Percentiles rank a stretch among this genome's conserved stretches.
Evolutionary conservation across 2,113 vertebrate species (phyloP).

Genomic region (Atlantisia rogersi): DNA sequence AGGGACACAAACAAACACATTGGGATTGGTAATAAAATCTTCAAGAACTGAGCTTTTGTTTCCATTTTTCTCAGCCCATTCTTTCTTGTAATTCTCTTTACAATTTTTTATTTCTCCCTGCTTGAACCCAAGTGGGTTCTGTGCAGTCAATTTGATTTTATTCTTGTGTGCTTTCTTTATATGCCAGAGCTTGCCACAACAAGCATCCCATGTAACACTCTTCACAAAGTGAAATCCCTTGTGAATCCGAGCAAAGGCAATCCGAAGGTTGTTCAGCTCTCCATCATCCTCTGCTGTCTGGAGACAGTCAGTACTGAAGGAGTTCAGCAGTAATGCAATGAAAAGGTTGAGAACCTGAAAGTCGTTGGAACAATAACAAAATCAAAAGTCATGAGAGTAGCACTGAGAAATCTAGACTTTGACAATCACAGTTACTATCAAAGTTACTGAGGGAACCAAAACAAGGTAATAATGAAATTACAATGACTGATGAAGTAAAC

Average conservation of each 20-base stretch:
- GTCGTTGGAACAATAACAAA: neutral
- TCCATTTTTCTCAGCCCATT: conserved; percentile 45
- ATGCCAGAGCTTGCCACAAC: conserved; percentile 48
- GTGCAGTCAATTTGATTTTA: conserved; percentile 2
- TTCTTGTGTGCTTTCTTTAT: conserved; percentile 18
- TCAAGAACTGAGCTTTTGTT: conserved; percentile 71
- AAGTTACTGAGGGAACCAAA: neutral
- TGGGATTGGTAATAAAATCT: conserved; percentile 84
- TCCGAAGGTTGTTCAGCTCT: conserved; percentile 92
- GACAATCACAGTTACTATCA: neutral
- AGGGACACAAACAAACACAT: conserved; percentile 86
- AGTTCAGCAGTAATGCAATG: conserved; percentile 93
- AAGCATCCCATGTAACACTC: conserved; percentile 19
- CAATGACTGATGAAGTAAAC: neutral
- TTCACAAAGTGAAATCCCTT: conserved; percentile 39
- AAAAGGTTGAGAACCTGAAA: conserved; percentile 95
- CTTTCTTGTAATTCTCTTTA: conserved; percentile 72
- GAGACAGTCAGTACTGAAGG: conserved; percentile 93
- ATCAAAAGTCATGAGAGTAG: neutral
- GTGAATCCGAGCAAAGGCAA: conserved; percentile 87
- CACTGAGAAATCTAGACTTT: neutral
- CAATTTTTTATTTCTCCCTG: neutral
- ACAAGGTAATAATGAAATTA: neutral
- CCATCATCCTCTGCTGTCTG: conserved; percentile 89
- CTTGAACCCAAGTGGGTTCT: neutral